Evolutionary conservation across 2,888 invertebrate species (phyloP).

Genomic region (Brenthis daphne): DNA sequence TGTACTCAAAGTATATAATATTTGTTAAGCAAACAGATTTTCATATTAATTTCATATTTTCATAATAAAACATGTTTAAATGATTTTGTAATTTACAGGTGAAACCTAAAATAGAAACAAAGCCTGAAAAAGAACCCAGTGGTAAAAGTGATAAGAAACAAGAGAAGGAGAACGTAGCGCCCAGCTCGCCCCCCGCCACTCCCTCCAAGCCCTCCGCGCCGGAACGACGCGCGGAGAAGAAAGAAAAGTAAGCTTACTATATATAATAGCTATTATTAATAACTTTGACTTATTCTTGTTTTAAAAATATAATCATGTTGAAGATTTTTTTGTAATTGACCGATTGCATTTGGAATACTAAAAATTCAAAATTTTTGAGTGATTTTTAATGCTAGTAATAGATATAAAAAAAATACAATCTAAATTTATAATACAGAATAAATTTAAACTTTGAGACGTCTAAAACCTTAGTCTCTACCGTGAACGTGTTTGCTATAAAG

Average conservation of each 20-base stretch:
- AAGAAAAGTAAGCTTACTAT: slow-evolving; percentile 65
- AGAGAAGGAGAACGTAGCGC: slow-evolving; percentile 78
- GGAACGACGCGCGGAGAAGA: slow-evolving; percentile 57
- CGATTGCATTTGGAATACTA: too few relatives aligned
- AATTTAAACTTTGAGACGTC: too few relatives aligned
- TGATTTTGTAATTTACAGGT: slow-evolving; percentile 45
- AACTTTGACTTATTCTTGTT: too few relatives aligned
- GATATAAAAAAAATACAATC: too few relatives aligned
- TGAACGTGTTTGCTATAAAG: too few relatives aligned
- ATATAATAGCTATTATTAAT: not conserved
- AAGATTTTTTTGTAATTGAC: too few relatives aligned
- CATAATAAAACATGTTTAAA: not conserved
- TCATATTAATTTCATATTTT: too few relatives aligned
- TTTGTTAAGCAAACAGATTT: not conserved
- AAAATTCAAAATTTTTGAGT: too few relatives aligned
- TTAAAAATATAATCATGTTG: too few relatives aligned
- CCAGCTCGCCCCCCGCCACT: slow-evolving; percentile 64
- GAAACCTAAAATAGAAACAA: slow-evolving; percentile 67
- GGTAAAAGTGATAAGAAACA: slow-evolving; percentile 70
- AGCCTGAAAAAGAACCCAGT: slow-evolving; percentile 62
- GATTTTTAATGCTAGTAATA: too few relatives aligned
- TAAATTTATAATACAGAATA: too few relatives aligned
- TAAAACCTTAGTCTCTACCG: too few relatives aligned
- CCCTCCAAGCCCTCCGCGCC: slow-evolving; percentile 53
- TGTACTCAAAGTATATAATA: not conserved